Base-by-base conservation (phyloP, 2,888 invertebrate species). In the Trissolcus japonicus region DNA sequence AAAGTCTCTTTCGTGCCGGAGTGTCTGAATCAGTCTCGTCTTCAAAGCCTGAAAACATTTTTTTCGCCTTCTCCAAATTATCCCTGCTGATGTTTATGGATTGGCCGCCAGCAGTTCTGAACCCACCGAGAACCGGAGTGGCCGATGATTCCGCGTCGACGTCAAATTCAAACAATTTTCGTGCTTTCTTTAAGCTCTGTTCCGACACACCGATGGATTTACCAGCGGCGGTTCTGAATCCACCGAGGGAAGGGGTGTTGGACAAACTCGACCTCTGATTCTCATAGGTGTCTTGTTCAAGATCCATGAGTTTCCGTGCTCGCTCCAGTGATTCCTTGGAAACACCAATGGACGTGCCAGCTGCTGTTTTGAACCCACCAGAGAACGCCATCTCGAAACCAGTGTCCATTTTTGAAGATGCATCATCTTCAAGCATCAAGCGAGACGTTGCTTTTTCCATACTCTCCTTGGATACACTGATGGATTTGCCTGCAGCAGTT, bases 151-250 rank as follows among this genome's bases (percentile, higher is more conserved):
- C 7, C 29, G 9, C 35, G 6, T 35, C 35, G 1, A 2, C 7
- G 2, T 35, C 35, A 35, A 0, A 35, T 35, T 35, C 35, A 11
- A 35, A 35, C 16, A 16, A 16, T 29, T 57, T 63, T 74, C 80
- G 88, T 53, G 88, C 89, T 80, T 85, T 88, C 21, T 84, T 82
- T 43, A 90, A 79, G 16, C 88, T 84, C 72, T 88, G 82, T 82
- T 89, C 83, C 1, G 81, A 80, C 6, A 81, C 60, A 11, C 16
- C 53, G 9, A 83, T 57, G 21, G 54, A 50, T 59, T 80, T 80
- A 1, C 84, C 84, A 59, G 75, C 61, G 2, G 81, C 83, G 9
- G 81, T 84, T 40, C 71, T 56, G 60, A 84, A 85, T 35, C 83
- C 82, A 2, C 19, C 48, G 2, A 40, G 59, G 35, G 55, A 19